Evolutionary conservation across 2,113 vertebrate species (phyloP).

Genomic region (Rhagologus leucostigma): DNA sequence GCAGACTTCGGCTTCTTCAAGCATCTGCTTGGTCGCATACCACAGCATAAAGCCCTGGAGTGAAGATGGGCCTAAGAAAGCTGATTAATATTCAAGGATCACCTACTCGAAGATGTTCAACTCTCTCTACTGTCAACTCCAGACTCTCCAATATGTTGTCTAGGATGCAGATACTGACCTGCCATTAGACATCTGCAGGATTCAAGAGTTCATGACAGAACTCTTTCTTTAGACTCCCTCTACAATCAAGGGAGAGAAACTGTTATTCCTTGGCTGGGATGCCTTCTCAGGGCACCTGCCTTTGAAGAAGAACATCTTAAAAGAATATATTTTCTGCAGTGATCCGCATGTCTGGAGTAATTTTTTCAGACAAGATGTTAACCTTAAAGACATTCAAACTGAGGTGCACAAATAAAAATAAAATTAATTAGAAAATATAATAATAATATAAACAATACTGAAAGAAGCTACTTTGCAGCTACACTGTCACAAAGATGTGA

Average conservation of each 20-base stretch:
- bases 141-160: background rate
- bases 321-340: background rate
- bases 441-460: background rate
- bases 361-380: background rate
- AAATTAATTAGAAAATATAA: background rate
- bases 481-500: background rate
- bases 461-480: background rate
- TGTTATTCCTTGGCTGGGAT: background rate
- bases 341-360: background rate
- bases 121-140: background rate
- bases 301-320: background rate
- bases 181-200: background rate
- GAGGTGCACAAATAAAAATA: background rate
- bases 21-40: rapidly evolving
- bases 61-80: background rate
- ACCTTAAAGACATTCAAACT: background rate
- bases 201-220: background rate
- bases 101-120: background rate
- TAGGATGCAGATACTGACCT: background rate
- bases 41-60: background rate
- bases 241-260: background rate
- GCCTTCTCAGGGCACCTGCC: background rate
- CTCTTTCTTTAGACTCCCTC: background rate
- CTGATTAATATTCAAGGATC: background rate
- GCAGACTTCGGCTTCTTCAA: background rate